Conservation (phyloP, 2,797 vertebrate genomes). For the Falco peregrinus region DNA sequence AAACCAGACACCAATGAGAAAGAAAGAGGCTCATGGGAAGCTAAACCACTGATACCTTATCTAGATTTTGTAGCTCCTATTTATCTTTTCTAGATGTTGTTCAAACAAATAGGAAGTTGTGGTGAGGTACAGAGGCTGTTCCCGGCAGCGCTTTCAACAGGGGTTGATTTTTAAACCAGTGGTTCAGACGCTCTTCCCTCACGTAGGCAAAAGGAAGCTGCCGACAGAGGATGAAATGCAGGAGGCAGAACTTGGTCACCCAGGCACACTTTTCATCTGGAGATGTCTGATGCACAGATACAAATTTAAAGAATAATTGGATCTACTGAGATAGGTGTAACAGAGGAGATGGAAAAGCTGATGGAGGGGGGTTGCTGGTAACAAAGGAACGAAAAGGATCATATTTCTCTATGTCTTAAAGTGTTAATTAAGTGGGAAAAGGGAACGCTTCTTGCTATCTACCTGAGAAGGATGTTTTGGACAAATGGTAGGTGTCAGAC, state of each 20-base stretch:
- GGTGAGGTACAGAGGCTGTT: neutral
- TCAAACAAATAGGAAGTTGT: constrained; percentile 32
- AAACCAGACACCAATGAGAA: neutral
- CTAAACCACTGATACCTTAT: neutral
- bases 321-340: neutral
- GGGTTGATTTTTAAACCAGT: constrained; percentile 42
- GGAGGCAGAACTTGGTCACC: neutral
- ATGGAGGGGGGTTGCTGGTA: neutral
- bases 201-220: neutral
- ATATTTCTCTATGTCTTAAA: neutral
- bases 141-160: neutral
- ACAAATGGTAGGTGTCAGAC: neutral
- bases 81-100: neutral
- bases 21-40: neutral
- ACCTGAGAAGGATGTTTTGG: neutral
- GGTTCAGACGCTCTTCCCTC: neutral
- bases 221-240: neutral
- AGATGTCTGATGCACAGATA: neutral
- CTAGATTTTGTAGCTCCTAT: neutral
- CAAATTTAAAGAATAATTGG: neutral
- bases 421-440: neutral
- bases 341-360: neutral
- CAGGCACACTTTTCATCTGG: neutral
- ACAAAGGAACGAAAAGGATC: neutral
- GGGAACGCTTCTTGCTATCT: neutral